phyloP scores from a whole-genome alignment of 1,140 invertebrate species.

The Chironomus tepperi region DNA sequence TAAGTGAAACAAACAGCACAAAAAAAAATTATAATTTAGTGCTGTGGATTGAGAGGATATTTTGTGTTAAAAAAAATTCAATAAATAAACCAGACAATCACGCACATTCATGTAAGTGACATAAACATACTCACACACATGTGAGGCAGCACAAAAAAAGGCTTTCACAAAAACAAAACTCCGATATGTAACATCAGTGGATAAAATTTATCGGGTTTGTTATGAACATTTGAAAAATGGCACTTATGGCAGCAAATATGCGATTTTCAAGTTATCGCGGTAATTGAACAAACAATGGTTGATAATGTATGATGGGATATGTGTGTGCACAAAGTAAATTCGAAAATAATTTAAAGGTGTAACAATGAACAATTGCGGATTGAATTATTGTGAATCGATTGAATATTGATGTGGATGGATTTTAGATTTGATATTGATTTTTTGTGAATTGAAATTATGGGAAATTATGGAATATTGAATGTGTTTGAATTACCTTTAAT shows the following conservation, averaged over 20 bases:
- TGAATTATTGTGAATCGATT: too few relatives aligned
- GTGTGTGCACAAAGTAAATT: too few relatives aligned
- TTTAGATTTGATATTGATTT: too few relatives aligned
- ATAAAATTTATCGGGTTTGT: background rate
- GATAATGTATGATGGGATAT: background rate
- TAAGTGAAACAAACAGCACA: slow-evolving; percentile 4
- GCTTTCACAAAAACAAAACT: background rate
- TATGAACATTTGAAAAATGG: slow-evolving; percentile 9
- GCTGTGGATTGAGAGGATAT: background rate
- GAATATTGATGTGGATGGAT: too few relatives aligned
- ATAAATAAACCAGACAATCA: slow-evolving; percentile 21
- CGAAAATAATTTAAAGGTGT: too few relatives aligned
- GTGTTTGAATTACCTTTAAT: too few relatives aligned
- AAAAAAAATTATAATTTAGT: background rate
- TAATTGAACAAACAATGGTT: slow-evolving; percentile 20
- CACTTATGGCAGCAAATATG: background rate
- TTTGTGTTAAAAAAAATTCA: background rate
- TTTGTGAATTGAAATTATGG: too few relatives aligned
- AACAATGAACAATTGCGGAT: too few relatives aligned
- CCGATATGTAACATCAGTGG: background rate
- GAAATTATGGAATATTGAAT: too few relatives aligned
- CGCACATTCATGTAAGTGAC: background rate
- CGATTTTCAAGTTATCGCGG: slow-evolving; percentile 15
- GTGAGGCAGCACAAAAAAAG: background rate
- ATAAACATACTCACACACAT: background rate